Base-by-base conservation (phyloP, 2,797 vertebrate genomes). In the Syncerus caffer region DNA sequence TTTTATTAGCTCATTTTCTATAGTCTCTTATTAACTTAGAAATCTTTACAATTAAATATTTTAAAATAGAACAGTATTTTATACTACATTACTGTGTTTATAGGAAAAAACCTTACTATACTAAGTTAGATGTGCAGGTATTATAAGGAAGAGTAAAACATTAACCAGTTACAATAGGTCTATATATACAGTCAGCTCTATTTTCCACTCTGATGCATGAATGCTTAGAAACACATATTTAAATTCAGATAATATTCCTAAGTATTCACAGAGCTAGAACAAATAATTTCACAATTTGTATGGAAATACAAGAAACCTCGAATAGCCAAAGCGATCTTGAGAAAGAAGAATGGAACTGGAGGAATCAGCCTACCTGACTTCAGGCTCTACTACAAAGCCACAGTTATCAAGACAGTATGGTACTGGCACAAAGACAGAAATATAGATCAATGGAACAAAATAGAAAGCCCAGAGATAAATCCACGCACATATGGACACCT, bases 221-320 rank as follows among this genome's bases (percentile, higher is more conserved):
- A 76, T 45, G 34, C 58, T 50, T 10, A 96, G 38, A 93, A 96
- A 90, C 55, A 87, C 89, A 67, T 94, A 89, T 51, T 64, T 90
- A 90, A 93, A 93, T 91, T 91, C 45, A 93, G 17, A 90, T 60
- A 95, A 86, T 74, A 62, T n/a, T n/a, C n/a, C n/a, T n/a, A n/a
- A n/a, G n/a, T n/a, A n/a, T n/a, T n/a, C n/a, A n/a, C n/a, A n/a
- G n/a, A n/a, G n/a, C n/a, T n/a, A n/a, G n/a, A n/a, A n/a, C n/a
- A n/a, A n/a, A n/a, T n/a, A n/a, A n/a, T n/a, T n/a, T n/a, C n/a
- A n/a, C n/a, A n/a, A n/a, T n/a, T n/a, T n/a, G n/a, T n/a, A n/a
- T n/a, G n/a, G n/a, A n/a, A n/a, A n/a, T n/a, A n/a, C n/a, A n/a
- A n/a, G n/a, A n/a, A n/a, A n/a, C n/a, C n/a, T n/a, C n/a, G n/a